These are phyloP conservation scores for Rachycentron canadum DNA, from an alignment of 2,797 vertebrate species.

Conservation along the genomic window DNA sequence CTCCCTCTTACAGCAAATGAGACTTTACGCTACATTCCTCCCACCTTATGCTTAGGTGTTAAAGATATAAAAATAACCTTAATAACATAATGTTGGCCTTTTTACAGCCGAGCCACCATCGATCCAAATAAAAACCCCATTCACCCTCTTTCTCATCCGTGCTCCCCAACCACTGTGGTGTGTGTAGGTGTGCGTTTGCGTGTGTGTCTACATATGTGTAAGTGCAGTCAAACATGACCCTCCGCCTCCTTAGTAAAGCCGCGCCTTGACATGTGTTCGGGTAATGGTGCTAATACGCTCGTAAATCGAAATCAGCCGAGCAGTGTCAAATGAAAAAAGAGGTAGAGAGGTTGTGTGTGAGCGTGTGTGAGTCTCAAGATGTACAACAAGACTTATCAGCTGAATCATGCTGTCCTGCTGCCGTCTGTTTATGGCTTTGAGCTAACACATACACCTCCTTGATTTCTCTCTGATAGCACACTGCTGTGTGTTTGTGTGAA, in stretches of 20 bases:
- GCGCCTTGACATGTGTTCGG: conserved; percentile 76
- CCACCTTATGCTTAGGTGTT: neutral
- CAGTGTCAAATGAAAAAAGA: conserved; percentile 62
- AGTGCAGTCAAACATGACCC: conserved; percentile 70
- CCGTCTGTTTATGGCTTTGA: conserved; percentile 56
- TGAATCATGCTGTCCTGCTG: conserved; percentile 56
- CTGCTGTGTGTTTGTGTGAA: conserved; percentile 36
- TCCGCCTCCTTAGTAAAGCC: conserved; percentile 64
- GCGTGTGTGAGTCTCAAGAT: conserved; percentile 42
- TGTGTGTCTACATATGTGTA: conserved; percentile 24
- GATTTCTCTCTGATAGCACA: conserved; percentile 53
- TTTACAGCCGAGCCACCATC: conserved; percentile 24
- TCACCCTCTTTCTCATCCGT: conserved; percentile 22
- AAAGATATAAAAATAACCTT: conserved; percentile 17
- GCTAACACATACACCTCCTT: conserved; percentile 55
- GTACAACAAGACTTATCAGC: conserved; percentile 57
- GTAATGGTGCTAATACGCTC: conserved; percentile 78
- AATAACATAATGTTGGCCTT: conserved; percentile 22
- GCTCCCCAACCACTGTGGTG: conserved; percentile 2
- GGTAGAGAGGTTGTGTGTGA: conserved; percentile 21
- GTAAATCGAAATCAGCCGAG: conserved; percentile 78
- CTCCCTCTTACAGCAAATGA: neutral
- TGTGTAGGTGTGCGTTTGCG: conserved; percentile 3
- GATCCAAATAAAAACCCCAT: conserved; percentile 51
- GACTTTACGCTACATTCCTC: neutral